These are phyloP conservation scores for Podarcis raffonei DNA, from an alignment of 2,113 vertebrate species.

Conservation along the genomic window DNA sequence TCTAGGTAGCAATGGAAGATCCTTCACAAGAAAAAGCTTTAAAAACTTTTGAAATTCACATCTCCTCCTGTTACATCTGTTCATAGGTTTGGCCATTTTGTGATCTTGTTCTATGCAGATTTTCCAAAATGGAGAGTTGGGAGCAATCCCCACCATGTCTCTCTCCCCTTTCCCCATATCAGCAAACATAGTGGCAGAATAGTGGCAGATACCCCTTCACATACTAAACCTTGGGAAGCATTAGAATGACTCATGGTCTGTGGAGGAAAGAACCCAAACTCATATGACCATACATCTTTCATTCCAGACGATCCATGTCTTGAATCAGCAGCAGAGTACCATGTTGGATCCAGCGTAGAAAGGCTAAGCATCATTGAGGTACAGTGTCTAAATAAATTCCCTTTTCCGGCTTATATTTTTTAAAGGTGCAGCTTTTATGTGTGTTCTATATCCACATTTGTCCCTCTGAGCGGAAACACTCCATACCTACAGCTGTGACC, in stretches of 20 bases:
- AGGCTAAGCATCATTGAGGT: constrained; percentile 84
- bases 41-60: not conserved
- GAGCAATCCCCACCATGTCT: not conserved
- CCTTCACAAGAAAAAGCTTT: not conserved
- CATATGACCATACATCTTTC: constrained; percentile 13
- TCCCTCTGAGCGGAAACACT: not conserved
- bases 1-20: not conserved
- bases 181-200: not conserved
- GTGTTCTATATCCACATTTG: not conserved
- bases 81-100: not conserved
- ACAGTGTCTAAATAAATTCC: not conserved
- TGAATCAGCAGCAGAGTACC: constrained; percentile 81
- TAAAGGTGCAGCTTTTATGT: not conserved
- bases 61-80: not conserved
- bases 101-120: not conserved
- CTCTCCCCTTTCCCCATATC: not conserved
- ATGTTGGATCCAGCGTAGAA: constrained; percentile 76
- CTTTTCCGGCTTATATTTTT: not conserved
- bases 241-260: not conserved
- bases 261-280: not conserved
- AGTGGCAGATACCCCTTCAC: not conserved
- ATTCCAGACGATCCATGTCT: constrained; percentile 81
- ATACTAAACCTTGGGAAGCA: not conserved
- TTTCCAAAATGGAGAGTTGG: not conserved
- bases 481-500: not conserved